phyloP scores from a whole-genome alignment of 2,888 invertebrate genomes.

The Pocota personata region DNA sequence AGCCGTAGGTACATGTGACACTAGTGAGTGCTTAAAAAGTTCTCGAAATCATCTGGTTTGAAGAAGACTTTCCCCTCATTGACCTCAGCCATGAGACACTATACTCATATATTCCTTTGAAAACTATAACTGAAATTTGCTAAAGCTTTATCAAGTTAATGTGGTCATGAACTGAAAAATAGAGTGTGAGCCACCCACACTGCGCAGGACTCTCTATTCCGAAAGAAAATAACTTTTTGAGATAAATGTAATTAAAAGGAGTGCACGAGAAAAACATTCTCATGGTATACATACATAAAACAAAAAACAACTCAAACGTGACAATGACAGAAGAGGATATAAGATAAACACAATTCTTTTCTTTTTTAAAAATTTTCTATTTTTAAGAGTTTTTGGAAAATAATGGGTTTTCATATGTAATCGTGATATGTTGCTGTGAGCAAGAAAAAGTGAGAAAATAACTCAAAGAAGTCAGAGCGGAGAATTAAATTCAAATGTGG shows the following conservation, averaged over 20 bases:
- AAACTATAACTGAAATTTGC: neutral
- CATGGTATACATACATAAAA: slow-evolving; percentile 12
- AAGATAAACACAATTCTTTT: slow-evolving; percentile 26
- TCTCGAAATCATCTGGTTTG: too few species aligned
- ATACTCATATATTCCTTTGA: neutral
- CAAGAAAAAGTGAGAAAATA: neutral
- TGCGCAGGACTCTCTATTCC: slow-evolving; percentile 21
- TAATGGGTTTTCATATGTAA: neutral
- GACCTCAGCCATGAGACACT: neutral
- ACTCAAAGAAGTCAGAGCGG: neutral
- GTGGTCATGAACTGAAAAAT: neutral
- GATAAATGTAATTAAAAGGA: neutral
- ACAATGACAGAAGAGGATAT: slow-evolving; percentile 12
- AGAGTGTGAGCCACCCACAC: neutral
- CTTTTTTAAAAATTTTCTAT: slow-evolving; percentile 19
- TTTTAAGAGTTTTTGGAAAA: neutral
- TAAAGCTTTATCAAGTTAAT: neutral
- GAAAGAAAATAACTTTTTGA: neutral
- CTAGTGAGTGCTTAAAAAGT: too few species aligned
- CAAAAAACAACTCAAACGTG: neutral
- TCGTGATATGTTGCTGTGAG: neutral
- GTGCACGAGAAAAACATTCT: neutral
- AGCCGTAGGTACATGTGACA: too few species aligned
- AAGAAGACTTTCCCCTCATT: slow-evolving; percentile 7
- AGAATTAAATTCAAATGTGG: neutral